These are phyloP conservation scores for Habroteleia sp. DNA, from an alignment of 2,888 invertebrate species.

Conservation along the genomic window DNA sequence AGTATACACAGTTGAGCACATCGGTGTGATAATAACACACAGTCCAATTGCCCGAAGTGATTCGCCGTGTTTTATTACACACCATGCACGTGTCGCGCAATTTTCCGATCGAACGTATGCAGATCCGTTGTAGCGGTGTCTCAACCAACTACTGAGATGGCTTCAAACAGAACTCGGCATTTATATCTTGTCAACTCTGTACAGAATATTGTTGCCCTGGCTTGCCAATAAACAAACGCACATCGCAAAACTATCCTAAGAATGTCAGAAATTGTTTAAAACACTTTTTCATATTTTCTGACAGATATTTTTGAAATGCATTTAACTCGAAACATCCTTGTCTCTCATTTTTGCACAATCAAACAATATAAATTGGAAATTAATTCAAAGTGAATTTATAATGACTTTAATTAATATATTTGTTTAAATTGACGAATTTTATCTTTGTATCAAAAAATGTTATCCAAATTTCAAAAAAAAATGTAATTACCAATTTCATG, in stretches of 20 bases:
- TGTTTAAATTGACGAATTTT: too few relatives aligned
- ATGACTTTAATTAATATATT: too few relatives aligned
- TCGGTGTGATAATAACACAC: constrained; percentile 50
- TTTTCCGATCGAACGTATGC: constrained; percentile 55
- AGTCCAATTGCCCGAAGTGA: constrained; percentile 43
- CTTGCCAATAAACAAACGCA: constrained; percentile 20
- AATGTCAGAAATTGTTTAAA: background rate
- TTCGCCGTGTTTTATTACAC: constrained; percentile 43
- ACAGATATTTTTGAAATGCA: too few relatives aligned
- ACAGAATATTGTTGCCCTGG: constrained; percentile 29
- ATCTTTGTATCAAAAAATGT: too few relatives aligned
- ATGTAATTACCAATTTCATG: too few relatives aligned
- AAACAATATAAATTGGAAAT: too few relatives aligned
- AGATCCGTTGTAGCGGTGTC: constrained; percentile 56
- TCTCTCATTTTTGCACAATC: too few relatives aligned
- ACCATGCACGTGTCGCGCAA: constrained; percentile 58
- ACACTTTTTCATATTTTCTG: too few relatives aligned
- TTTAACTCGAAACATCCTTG: too few relatives aligned
- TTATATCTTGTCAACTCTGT: constrained; percentile 56
- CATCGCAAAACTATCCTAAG: background rate
- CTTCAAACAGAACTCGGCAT: constrained; percentile 54
- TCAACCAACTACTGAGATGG: constrained; percentile 54
- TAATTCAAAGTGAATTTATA: too few relatives aligned
- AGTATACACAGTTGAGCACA: too few relatives aligned
- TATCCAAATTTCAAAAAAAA: too few relatives aligned